These are phyloP conservation scores for Tenualosa ilisha DNA, from an alignment of 2,797 vertebrate species.

Conservation along the genomic window DNA sequence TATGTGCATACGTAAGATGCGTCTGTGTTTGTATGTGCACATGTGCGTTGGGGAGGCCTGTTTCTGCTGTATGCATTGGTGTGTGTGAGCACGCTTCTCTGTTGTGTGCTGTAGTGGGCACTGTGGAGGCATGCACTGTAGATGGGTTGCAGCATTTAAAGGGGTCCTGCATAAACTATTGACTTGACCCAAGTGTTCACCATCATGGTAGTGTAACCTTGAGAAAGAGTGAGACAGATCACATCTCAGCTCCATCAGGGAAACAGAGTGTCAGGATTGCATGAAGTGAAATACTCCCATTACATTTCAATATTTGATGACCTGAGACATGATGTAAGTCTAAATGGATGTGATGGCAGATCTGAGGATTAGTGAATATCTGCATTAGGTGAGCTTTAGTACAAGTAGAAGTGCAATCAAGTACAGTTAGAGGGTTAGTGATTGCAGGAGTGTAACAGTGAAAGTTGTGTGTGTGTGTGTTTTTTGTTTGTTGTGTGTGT, in stretches of 20 bases:
- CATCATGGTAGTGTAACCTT: neutral
- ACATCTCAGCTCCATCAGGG: neutral
- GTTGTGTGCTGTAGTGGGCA: neutral
- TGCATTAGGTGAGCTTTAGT: neutral
- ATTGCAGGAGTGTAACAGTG: neutral
- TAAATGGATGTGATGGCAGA: neutral
- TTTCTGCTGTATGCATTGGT: neutral
- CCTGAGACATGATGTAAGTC: neutral
- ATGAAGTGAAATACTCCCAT: neutral
- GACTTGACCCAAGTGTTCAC: neutral
- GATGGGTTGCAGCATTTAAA: neutral
- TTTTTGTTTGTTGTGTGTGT: neutral
- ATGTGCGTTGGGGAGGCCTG: neutral
- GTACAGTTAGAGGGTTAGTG: too few relatives aligned
- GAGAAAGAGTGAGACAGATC: neutral
- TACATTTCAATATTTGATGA: constrained; percentile 1
- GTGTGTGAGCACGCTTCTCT: neutral
- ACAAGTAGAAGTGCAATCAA: neutral
- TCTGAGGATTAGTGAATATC: neutral
- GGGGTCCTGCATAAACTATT: neutral
- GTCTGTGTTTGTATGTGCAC: neutral
- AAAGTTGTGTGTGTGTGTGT: constrained; percentile 1
- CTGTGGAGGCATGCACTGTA: neutral
- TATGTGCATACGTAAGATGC: neutral
- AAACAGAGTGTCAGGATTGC: neutral